Base-by-base conservation (phyloP, 2,888 invertebrate genomes). In the Siphonodentalium dalli region DNA sequence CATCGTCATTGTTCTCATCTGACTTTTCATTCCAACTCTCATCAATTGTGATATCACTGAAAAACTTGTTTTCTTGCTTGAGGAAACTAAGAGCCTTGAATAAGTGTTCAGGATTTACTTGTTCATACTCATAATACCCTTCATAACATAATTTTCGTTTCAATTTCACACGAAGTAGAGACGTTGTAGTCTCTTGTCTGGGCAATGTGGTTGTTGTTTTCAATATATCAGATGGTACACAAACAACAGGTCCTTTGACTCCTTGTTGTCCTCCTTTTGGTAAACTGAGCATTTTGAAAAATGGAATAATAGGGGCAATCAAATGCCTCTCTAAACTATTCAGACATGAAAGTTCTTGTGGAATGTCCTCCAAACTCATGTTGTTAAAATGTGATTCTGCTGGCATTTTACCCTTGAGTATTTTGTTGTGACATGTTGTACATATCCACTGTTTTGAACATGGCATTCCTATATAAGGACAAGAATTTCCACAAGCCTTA, bases 341-440 rank as follows among this genome's bases (percentile, higher is more conserved):
- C 18, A 1, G 11, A 34, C 8, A 23, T 9, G 23, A n/a, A 18
- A 29, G 21, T n/a, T 43, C 29, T 28, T 28, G 5, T 28, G 43
- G 43, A 31, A 53, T 28, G 11, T 24, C 24, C 18, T 46, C 40
- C 15, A 47, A 23, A 11, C 34, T 21, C 27, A 53, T 21, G 26
- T 37, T 37, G 23, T 47, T 47, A 27, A 13, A 24, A 21, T 23
- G 24, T 35, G n/a, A 33, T 33, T 51, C 43, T 37, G 38, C 23
- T 27, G 45, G 48, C 23, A 37, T 45, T 37, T 47, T 44, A 21
- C 48, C 23, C 31, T 21, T 29, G 26, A 6, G n/a, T 11, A 45
- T 28, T 44, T 43, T 44, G 13, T 44, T 43, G 15, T 45, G 52
- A 34, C 53, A 54, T 11, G 48, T 44, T 40, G 35, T 27, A 40